Base-by-base conservation (phyloP, 2,797 vertebrate genomes). In the Clarias fuscus region DNA sequence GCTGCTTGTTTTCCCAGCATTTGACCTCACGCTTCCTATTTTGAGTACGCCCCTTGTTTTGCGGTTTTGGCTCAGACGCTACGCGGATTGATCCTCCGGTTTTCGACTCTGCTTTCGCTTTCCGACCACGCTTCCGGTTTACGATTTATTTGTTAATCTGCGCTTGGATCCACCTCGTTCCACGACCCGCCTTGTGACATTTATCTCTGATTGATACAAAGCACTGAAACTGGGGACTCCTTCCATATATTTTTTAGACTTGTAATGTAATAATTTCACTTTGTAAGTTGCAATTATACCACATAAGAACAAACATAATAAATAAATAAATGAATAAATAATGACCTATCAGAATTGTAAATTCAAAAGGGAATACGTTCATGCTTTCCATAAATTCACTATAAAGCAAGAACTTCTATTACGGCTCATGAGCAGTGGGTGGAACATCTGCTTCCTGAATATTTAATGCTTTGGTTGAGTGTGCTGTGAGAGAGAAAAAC, bases 381-480 rank as follows among this genome's bases (percentile, higher is more conserved):
- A 7, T 27, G 5, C 24, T 7, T 53, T 11, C 43, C 24, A 18
- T 76, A 56, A 17, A 27, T 18, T 8, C 14, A 0, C 2, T 53
- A 8, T 10, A 53, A 13, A 53, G 14, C 14, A 75, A 48, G 27
- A 75, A 75, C 10, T 7, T 73, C 22, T 13, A n/a, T 73, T 53
- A 7, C n/a, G 5, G n/a, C 15, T 56, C 14, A 27, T 30, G 48
- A 76, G 27, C 48, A 20, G n/a, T 76, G 48, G 4, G 15, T 58
- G 73, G 24, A 76, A 76, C 73, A 76, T 76, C 48, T 76, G 73
- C 4, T 76, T 76, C 18, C 73, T 56, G 73, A 76, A 58, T 53
- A 76, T 18, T 30, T 76, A 20, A 76, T 22, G 76, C 10, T 33
- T 11, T 18, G 30, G 27, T 15, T 76, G 6, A 30, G 48, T 10